These are phyloP conservation scores for Therioaphis trifolii DNA, from an alignment of 2,888 invertebrate species.

Conservation along the genomic window DNA sequence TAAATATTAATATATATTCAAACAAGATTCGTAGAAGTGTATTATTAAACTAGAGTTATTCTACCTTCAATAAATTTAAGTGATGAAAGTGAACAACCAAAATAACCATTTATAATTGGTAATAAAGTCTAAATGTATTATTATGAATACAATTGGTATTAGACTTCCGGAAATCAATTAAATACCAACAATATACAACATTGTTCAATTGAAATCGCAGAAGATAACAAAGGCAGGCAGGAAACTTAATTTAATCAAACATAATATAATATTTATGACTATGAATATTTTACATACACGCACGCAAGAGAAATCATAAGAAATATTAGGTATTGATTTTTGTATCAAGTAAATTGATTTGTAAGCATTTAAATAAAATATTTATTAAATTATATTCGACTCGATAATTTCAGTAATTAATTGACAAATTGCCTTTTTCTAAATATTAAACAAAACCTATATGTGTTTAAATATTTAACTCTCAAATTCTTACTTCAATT, in stretches of 20 bases:
- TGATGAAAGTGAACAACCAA: not conserved
- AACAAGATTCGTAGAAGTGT: no score
- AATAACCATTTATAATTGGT: not conserved
- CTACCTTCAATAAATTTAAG: not conserved
- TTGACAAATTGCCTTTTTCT: no score
- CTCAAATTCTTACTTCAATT: no score
- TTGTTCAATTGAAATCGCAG: slow-evolving; percentile 23
- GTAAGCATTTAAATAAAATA: not conserved
- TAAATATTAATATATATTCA: no score
- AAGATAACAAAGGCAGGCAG: slow-evolving; percentile 12
- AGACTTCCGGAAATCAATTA: slow-evolving; percentile 30
- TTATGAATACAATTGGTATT: slow-evolving; percentile 25
- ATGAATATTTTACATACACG: slow-evolving; percentile 14
- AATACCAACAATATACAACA: not conserved
- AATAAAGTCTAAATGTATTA: not conserved
- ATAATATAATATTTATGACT: slow-evolving; percentile 32
- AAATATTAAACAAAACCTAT: no score
- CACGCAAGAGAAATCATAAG: not conserved
- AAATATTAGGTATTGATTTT: not conserved
- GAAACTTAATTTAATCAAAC: slow-evolving; percentile 12
- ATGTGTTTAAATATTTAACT: no score
- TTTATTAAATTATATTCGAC: not conserved
- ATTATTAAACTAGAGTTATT: no score
- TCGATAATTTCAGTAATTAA: no score
- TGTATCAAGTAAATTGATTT: not conserved